Base-by-base conservation (phyloP, 2,797 vertebrate species). In the Myiotriccus ornatus region DNA sequence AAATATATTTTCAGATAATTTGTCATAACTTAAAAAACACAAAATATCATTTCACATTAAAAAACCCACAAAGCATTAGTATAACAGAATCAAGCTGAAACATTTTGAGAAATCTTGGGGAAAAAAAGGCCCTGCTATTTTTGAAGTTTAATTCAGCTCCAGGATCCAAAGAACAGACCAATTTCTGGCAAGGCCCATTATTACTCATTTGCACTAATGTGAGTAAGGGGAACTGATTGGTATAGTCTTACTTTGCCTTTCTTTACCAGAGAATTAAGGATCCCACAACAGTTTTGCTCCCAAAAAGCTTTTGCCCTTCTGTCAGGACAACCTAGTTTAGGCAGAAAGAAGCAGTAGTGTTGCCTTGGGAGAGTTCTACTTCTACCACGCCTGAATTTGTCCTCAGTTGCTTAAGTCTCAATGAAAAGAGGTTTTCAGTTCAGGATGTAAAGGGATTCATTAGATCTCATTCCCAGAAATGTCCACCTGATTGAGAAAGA, bases 401-500 rank as follows among this genome's bases (percentile, higher is more conserved):
- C 65, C 89, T 92, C 84, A 63, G 87, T 90, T 93, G 73, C 82
- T 81, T 79, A 70, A 94, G 71, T 69, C 60, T 94, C 94, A 88
- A 22, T 49, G 47, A 93, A 94, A 94, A 94, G 82, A 91, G 91
- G 56, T 95, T 95, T 96, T 93, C 83, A 84, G 87, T 94, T 96
- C 95, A 96, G 83, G 70, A 93, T 70, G 89, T 93, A 96, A 95
- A 91, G 74, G 89, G 80, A 95, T 95, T 97, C 96, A 94, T 97
- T 95, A 94, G 92, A 92, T 93, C 70, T 94, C 91, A 94, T 96
- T 95, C 94, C 84, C 83, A 84, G 91, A 94, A 95, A 97, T 94
- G 95, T 91, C 93, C 96, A 91, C 93, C 93, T 96, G 94, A 94
- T 91, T 94, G 94, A 94, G 94, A 95, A 95, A 93, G 85, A 94